Evolutionary conservation across 2,113 vertebrate species (phyloP).

Genomic region (Diphyllodes magnificus): DNA sequence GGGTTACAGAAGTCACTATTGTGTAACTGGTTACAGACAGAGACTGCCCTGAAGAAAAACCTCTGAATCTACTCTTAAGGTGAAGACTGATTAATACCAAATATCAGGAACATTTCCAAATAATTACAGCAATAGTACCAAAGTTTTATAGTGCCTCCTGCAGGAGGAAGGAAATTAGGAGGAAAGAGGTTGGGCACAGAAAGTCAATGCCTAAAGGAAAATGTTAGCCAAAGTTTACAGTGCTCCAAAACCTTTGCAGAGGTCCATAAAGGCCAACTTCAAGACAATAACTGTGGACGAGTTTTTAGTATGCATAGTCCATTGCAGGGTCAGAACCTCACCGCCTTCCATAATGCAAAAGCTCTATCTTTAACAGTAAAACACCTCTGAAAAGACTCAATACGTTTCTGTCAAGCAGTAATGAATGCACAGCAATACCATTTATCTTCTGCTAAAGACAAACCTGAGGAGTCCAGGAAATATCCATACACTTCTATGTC

Average conservation of each 20-base stretch:
- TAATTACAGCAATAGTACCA: background rate
- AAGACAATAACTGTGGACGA: background rate
- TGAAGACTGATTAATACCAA: background rate
- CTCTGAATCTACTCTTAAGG: background rate
- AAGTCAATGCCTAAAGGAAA: background rate
- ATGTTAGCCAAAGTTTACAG: background rate
- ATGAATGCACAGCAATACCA: background rate
- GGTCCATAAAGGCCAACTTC: background rate
- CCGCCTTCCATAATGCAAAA: background rate
- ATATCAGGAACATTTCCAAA: background rate
- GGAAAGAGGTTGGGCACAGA: background rate
- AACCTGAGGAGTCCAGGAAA: background rate
- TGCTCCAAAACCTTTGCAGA: background rate
- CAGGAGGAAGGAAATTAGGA: background rate
- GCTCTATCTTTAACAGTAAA: background rate
- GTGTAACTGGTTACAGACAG: background rate
- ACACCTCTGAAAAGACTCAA: background rate
- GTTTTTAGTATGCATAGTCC: background rate
- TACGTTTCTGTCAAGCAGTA: background rate
- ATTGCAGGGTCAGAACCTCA: background rate
- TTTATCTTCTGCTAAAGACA: background rate
- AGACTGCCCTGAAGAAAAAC: background rate
- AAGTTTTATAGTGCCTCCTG: background rate
- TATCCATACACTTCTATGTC: background rate
- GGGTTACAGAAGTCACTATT: background rate